These are phyloP conservation scores for Halcyon malimbica DNA, from an alignment of 2,113 vertebrate genomes.

Conservation along the genomic window DNA sequence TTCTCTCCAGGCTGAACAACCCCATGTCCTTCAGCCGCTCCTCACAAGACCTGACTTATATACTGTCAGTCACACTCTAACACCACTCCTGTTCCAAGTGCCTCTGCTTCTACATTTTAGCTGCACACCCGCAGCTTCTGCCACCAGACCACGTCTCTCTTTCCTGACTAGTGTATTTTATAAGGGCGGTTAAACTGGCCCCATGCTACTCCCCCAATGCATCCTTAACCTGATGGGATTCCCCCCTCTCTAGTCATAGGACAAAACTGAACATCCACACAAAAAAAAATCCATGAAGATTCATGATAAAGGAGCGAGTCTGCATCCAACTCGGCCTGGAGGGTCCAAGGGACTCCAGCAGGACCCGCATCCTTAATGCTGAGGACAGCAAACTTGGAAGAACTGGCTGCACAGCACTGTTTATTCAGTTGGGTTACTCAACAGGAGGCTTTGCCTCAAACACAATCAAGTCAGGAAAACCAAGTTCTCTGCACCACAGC, in stretches of 20 bases:
- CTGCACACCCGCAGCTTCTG: not conserved
- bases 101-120: not conserved
- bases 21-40: not conserved
- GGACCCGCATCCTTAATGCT: not conserved
- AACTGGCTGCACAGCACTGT: not conserved
- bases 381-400: not conserved
- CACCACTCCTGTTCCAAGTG: not conserved
- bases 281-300: not conserved
- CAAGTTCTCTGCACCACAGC: not conserved
- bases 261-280: not conserved
- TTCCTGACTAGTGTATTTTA: not conserved
- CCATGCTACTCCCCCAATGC: not conserved
- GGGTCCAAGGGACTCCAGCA: not conserved
- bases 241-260: not conserved
- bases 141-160: not conserved
- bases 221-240: not conserved
- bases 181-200: not conserved
- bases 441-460: not conserved
- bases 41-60: not conserved
- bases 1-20: not conserved
- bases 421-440: not conserved
- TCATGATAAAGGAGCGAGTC: not conserved
- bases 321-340: not conserved
- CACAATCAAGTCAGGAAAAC: not conserved
- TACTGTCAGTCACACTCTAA: not conserved